phyloP scores from a whole-genome alignment of 2,113 vertebrate species.

The Synchiropus splendidus region DNA sequence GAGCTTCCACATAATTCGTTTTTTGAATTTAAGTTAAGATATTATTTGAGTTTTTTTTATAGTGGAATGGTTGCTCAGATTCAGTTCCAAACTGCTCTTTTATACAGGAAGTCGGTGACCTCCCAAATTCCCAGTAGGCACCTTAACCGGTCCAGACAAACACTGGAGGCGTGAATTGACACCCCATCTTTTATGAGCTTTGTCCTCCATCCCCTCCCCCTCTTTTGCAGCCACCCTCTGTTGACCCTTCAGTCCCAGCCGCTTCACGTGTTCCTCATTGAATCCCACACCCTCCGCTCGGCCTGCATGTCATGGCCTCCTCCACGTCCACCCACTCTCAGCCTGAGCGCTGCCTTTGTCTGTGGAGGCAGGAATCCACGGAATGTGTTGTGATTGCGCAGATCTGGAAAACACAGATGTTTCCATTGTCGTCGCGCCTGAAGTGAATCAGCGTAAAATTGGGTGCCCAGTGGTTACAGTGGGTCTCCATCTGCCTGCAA shows the following conservation, averaged over 20 bases:
- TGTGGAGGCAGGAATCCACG: slow-evolving; percentile 47
- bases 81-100: too few species aligned
- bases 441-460: slow-evolving; percentile 6
- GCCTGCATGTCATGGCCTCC: slow-evolving; percentile 12
- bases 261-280: slow-evolving; percentile 2
- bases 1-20: too few species aligned
- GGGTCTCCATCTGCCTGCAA: too few species aligned
- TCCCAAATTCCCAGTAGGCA: slow-evolving; percentile 12
- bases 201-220: slow-evolving; percentile 3
- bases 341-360: slow-evolving; percentile 47
- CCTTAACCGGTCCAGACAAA: slow-evolving; percentile 10
- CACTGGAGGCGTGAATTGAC: slow-evolving; percentile 18
- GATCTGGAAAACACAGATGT: slow-evolving; percentile 42
- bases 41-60: background rate
- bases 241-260: background rate
- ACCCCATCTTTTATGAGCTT: slow-evolving; percentile 28
- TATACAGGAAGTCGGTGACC: background rate
- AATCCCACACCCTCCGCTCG: slow-evolving; percentile 25
- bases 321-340: slow-evolving; percentile 14
- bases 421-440: slow-evolving; percentile 33
- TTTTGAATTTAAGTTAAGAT: too few species aligned
- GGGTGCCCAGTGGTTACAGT: too few species aligned
- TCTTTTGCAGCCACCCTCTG: slow-evolving; percentile 15
- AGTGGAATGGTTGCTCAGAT: slow-evolving; percentile 25
- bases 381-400: slow-evolving; percentile 58